Conservation (phyloP, 1,140 invertebrate species). For the Watersipora subatra region DNA sequence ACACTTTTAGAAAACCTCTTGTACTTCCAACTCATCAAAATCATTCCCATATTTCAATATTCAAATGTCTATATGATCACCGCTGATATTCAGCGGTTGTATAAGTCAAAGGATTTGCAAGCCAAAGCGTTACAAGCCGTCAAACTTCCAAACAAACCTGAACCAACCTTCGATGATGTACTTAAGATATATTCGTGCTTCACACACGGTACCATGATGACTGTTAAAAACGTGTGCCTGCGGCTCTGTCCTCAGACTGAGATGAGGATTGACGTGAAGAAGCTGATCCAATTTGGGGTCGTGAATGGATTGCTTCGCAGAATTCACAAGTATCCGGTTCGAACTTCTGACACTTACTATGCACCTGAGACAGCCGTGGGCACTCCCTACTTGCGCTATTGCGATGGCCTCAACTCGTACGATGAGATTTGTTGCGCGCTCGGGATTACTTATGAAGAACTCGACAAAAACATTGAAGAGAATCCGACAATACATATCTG, state of each 20-base stretch:
- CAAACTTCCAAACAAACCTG: constrained; percentile 46
- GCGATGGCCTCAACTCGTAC: constrained; percentile 62
- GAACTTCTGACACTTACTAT: constrained; percentile 13
- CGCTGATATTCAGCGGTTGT: constrained; percentile 55
- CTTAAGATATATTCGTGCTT: constrained; percentile 67
- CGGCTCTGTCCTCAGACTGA: constrained; percentile 56
- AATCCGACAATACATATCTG: constrained; percentile 70
- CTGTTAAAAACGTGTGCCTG: constrained; percentile 67
- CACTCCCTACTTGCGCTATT: constrained; percentile 45
- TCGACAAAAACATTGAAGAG: constrained; percentile 71
- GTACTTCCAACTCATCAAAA: constrained; percentile 55
- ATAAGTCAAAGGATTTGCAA: constrained; percentile 52
- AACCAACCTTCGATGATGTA: constrained; percentile 58
- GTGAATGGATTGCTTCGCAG: constrained; percentile 70
- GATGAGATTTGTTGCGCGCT: constrained; percentile 80
- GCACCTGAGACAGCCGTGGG: constrained; percentile 8
- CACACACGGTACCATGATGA: constrained; percentile 60
- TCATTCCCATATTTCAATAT: constrained; percentile 76
- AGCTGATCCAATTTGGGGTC: constrained; percentile 77
- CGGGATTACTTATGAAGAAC: constrained; percentile 60
- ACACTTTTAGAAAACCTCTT: constrained; percentile 83
- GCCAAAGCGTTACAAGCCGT: constrained; percentile 60
- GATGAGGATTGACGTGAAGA: constrained; percentile 39
- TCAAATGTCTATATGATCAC: constrained; percentile 81
- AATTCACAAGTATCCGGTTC: constrained; percentile 54